These are phyloP conservation scores for Thalassophryne amazonica DNA, from an alignment of 2,797 vertebrate genomes.

Conservation along the genomic window DNA sequence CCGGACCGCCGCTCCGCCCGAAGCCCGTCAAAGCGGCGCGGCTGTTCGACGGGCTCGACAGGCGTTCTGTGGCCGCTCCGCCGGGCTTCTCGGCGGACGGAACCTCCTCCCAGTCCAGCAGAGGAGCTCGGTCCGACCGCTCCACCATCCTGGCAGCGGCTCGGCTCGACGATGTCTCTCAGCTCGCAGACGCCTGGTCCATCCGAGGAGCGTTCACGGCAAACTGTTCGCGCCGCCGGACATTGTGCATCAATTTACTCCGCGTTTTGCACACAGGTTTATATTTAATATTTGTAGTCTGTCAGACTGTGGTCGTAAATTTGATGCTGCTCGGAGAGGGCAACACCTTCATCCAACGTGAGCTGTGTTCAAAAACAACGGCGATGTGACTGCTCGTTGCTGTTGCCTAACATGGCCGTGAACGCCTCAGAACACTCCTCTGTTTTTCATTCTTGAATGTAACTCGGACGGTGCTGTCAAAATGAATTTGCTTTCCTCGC, in stretches of 20 bases:
- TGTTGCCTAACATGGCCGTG: background rate
- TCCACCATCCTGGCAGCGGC: slow-evolving; percentile 78
- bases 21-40: slow-evolving; percentile 58
- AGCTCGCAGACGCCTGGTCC: slow-evolving; percentile 54
- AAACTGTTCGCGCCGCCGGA: slow-evolving; percentile 7
- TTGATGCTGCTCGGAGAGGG: slow-evolving; percentile 58
- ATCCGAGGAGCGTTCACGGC: slow-evolving; percentile 42
- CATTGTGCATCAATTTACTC: slow-evolving; percentile 13
- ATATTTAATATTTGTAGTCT: slow-evolving; percentile 31
- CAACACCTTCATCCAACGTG: slow-evolving; percentile 57
- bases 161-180: slow-evolving; percentile 66
- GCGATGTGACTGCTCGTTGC: too few species aligned
- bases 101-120: slow-evolving; percentile 90
- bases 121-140: slow-evolving; percentile 88
- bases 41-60: slow-evolving; percentile 59
- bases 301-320: slow-evolving; percentile 56
- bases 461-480: background rate
- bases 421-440: slow-evolving; percentile 29
- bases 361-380: slow-evolving; percentile 63
- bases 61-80: slow-evolving; percentile 43
- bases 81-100: slow-evolving; percentile 67
- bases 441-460: slow-evolving; percentile 47
- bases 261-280: slow-evolving; percentile 3
- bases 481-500: rapidly evolving
- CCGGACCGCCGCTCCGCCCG: slow-evolving; percentile 67